A percentile compares a stretch with the other conserved stretches of the same genome.
Evolutionary conservation across 2,113 vertebrate genomes (phyloP).

Genomic region (Rhynchopsitta pachyrhyncha): DNA sequence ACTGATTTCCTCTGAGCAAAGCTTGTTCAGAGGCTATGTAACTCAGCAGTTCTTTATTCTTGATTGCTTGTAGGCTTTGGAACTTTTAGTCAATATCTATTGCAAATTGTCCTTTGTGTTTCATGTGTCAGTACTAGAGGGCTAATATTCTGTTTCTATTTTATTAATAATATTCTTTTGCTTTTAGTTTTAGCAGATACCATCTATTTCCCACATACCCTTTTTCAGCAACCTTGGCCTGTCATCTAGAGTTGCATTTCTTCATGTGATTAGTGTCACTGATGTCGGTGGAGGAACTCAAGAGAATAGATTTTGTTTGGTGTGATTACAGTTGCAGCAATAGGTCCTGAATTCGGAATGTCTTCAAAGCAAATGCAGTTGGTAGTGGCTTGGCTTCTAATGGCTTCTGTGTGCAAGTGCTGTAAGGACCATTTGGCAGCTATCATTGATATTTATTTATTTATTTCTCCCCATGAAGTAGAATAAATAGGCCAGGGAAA

Average conservation of each 20-base stretch:
- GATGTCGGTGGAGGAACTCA: background rate
- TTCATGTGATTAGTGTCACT: background rate
- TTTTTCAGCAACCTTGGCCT: background rate
- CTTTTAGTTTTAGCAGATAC: background rate
- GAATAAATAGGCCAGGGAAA: background rate
- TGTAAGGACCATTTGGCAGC: background rate
- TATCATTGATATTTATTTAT: background rate
- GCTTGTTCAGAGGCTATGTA: background rate
- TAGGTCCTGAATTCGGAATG: background rate
- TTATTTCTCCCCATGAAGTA: background rate
- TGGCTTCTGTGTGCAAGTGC: background rate
- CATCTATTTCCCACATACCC: background rate
- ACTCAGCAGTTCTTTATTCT: background rate
- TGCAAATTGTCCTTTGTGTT: background rate
- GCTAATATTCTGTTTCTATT: background rate
- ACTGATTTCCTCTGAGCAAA: background rate
- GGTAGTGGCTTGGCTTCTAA: background rate
- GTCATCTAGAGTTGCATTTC: background rate
- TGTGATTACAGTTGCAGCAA: background rate
- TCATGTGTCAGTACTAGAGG: background rate
- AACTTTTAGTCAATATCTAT: background rate
- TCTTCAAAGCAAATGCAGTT: background rate
- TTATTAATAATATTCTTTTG: background rate
- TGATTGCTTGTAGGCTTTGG: background rate
- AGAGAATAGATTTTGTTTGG: background rate